Conservation (phyloP, 2,113 vertebrate genomes). For the Phoenicopterus ruber region DNA sequence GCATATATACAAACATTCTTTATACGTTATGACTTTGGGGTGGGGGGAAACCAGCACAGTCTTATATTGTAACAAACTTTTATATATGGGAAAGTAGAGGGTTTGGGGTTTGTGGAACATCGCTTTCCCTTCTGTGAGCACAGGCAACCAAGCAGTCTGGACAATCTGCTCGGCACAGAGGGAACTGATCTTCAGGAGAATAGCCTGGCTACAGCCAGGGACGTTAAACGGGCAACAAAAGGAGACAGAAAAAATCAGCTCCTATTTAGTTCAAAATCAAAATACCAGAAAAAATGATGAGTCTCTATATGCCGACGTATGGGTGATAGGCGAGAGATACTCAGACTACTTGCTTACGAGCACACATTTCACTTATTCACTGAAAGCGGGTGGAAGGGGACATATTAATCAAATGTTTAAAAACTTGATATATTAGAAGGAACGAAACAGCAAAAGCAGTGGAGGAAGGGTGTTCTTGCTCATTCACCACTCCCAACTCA, state of each 20-base stretch:
- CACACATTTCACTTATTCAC: not conserved
- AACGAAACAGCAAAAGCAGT: not conserved
- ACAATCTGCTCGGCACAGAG: not conserved
- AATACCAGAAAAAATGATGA: not conserved
- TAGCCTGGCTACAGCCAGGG: not conserved
- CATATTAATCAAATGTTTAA: not conserved
- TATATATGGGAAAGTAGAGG: not conserved
- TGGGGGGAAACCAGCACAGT: rapidly evolving
- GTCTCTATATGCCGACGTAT: not conserved
- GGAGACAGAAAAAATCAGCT: not conserved
- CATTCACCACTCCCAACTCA: not conserved
- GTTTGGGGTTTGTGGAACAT: not conserved
- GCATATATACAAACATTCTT: not conserved
- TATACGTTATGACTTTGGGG: not conserved
- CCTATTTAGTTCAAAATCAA: not conserved
- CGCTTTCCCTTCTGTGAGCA: not conserved
- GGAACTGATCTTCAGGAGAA: not conserved
- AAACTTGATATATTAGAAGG: not conserved
- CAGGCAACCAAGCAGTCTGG: not conserved
- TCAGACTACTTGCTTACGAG: not conserved
- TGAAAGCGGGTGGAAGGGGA: not conserved
- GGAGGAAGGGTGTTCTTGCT: not conserved
- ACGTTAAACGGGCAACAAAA: not conserved
- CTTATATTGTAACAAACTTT: not conserved
- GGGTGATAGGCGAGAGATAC: not conserved